These are phyloP conservation scores for Zoanthus solanderi DNA, from an alignment of 92 coral and sea anemone genomes.

Conservation along the genomic window DNA sequence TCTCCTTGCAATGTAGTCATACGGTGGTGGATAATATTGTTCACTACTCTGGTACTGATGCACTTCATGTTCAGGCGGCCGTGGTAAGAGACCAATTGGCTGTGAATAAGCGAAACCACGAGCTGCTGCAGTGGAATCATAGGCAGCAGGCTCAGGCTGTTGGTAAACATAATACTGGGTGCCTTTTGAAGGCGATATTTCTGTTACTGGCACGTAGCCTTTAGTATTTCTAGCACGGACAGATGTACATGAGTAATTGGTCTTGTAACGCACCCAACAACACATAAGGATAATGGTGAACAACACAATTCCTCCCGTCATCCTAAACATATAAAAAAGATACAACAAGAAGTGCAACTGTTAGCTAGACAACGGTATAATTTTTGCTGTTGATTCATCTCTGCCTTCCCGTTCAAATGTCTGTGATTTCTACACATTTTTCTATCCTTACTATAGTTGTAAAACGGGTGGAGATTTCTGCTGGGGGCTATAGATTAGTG, in stretches of 20 bases:
- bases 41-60: constrained; percentile 45
- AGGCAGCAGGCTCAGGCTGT: constrained; percentile 64
- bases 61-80: constrained; percentile 40
- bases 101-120: constrained; percentile 39
- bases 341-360: background rate
- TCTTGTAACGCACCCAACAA: constrained; percentile 77
- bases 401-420: too few species aligned
- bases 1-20: constrained; percentile 72
- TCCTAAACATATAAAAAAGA: constrained; percentile 53
- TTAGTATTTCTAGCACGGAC: constrained; percentile 44
- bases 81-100: constrained; percentile 42
- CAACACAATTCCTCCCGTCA: constrained; percentile 69
- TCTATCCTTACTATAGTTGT: too few species aligned
- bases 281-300: constrained; percentile 69
- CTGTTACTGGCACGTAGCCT: constrained; percentile 71
- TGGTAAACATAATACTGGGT: constrained; percentile 73
- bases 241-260: constrained; percentile 48
- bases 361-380: too few species aligned
- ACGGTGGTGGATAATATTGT: constrained; percentile 74
- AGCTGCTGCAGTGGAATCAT: constrained; percentile 54
- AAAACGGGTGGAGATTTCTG: too few species aligned
- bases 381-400: too few species aligned
- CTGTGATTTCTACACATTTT: too few species aligned
- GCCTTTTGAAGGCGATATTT: constrained; percentile 64
- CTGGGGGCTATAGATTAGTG: too few species aligned